Evolutionary conservation across 2,113 vertebrate genomes (phyloP), one percentile per base, ranked within the genome.

Genomic region (Ictalurus furcatus): DNA sequence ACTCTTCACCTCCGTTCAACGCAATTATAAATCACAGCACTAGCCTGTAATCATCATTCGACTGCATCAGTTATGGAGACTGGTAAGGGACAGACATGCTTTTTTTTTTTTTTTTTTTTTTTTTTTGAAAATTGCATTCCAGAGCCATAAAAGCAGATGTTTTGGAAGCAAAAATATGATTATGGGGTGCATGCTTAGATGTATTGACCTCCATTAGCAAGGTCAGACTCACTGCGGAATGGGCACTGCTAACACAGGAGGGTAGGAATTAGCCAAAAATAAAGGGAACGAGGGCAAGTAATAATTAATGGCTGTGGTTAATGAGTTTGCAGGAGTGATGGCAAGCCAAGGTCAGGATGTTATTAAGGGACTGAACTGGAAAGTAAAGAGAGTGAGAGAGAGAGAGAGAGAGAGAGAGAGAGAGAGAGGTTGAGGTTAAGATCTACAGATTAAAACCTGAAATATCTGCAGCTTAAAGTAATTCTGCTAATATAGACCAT

Each of bases 271-370:
- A 80, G 82, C 48, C 73, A 37, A 84, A 89, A 88, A 89, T 86
- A 74, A 85, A 86, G 85, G 79, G 85, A 88, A 86, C 28, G 67
- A 76, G 85, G 84, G 79, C 86, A 65, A 88, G 89, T 85, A 88
- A 89, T 89, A 85, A 90, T 87, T 91, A 89, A 91, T 86, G 86
- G 79, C 82, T 86, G 82, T 69, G 56, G 88, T 88, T 90, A 91
- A 91, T 88, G 90, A 84, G 84, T 89, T 86, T 90, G 71, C 81
- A 44, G 74, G 69, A 87, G 80, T 69, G 89, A 58, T 71, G 84
- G 44, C 19, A 30, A 82, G 58, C 73, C 86, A 87, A 85, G 84
- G 90, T 90, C 90, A 87, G 59, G 58, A 79, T 84, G 71, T 84
- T 76, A 89, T 88, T 85, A 89, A 37, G 61, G 61, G 85, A 74